phyloP scores from a whole-genome alignment of 1,140 invertebrate genomes.

The Bactericera cockerelli region DNA sequence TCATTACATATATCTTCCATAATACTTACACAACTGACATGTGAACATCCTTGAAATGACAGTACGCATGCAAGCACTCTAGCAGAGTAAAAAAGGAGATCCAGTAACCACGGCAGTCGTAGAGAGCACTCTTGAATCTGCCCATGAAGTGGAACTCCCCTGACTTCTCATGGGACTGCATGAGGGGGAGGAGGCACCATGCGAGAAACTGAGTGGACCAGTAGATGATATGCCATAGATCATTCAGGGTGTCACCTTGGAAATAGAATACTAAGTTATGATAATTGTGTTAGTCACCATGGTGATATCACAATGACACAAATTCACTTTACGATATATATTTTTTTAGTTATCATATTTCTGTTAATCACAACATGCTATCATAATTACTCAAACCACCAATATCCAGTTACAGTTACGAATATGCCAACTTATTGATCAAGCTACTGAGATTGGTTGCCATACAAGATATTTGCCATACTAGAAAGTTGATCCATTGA shows the following conservation, averaged over 20 bases:
- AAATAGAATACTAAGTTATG: conserved; percentile 46
- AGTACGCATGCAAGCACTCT: conserved; percentile 84
- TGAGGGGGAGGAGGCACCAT: conserved; percentile 91
- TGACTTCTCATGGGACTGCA: conserved; percentile 97
- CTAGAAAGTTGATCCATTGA: too few relatives aligned
- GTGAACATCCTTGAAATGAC: conserved; percentile 54
- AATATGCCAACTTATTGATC: too few relatives aligned
- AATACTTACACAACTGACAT: conserved; percentile 59
- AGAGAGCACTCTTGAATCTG: conserved; percentile 85
- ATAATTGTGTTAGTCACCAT: too few relatives aligned
- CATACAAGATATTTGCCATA: too few relatives aligned
- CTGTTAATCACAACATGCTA: too few relatives aligned
- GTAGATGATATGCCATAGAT: conserved; percentile 94
- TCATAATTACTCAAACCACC: too few relatives aligned
- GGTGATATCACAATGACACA: too few relatives aligned
- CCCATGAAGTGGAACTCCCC: conserved; percentile 92
- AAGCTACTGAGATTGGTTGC: too few relatives aligned
- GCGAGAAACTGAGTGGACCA: conserved; percentile 96
- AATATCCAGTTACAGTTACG: too few relatives aligned
- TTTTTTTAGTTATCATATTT: too few relatives aligned
- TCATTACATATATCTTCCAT: too few relatives aligned
- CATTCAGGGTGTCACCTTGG: conserved; percentile 63
- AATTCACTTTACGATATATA: too few relatives aligned
- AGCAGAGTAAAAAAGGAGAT: conserved; percentile 93
- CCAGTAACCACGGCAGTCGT: conserved; percentile 97